Conservation (phyloP, 2,888 invertebrate genomes). For the Lithosia quadra region DNA sequence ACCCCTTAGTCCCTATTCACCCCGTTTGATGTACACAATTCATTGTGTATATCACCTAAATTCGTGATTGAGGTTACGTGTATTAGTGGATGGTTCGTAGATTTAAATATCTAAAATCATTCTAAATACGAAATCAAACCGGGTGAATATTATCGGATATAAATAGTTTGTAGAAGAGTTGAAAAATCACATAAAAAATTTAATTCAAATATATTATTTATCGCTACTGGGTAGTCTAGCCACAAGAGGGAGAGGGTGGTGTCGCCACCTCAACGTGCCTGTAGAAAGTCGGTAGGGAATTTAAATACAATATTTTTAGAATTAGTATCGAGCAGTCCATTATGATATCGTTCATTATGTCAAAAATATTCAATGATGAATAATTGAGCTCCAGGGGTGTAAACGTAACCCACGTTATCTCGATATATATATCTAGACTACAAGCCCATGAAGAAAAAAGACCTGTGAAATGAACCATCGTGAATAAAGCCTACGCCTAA, state of each 20-base stretch:
- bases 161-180: background rate
- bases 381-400: background rate
- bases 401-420: background rate
- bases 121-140: background rate
- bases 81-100: no score
- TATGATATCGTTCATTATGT: no score
- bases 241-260: background rate
- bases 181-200: background rate
- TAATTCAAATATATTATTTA: background rate
- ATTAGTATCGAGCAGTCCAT: background rate
- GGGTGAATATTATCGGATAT: background rate
- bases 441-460: no score
- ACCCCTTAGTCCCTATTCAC: no score
- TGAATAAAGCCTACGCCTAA: no score
- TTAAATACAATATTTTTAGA: background rate
- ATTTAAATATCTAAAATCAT: no score
- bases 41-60: no score
- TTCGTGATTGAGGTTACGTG: no score
- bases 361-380: background rate
- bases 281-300: background rate
- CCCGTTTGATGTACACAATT: no score
- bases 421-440: no score
- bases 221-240: background rate
- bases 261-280: background rate
- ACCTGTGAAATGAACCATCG: no score